Evolutionary conservation across 1,140 invertebrate species (phyloP), one percentile per base, ranked within the genome.

Genomic region (Magallana angulata): DNA sequence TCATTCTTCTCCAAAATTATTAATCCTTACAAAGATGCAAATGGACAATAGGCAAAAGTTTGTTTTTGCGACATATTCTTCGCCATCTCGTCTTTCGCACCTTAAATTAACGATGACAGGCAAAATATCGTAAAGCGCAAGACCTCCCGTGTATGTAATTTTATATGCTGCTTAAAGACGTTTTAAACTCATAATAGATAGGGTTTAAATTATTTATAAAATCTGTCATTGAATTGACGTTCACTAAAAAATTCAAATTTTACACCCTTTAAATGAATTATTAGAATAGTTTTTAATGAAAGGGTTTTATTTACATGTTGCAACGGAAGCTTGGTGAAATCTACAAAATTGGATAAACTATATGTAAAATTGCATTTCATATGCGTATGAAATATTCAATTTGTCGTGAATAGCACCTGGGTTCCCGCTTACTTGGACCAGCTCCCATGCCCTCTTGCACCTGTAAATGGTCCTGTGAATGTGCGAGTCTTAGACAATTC

Each of bases 71-170:
- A 71, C 11, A 24, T 30, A 24, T 71, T 71, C 24, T 71, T 18
- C 68, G 36, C 12, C 68, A 36, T 71, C 68, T 71, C 68, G 18
- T 71, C 68, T 71, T 71, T 71, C 68, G 68, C 68, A 71, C 68
- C 68, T 71, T 71, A 71, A 71, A 71, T 71, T 71, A 71, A 71
- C 68, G 18, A 71, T 71, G 68, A 71, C 68, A 71, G 30, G 68
- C 68, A 11, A 18, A 71, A 71, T 48, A 30, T 24, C 68, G 68
- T 71, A 30, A 30, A 71, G 7, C 18, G 12, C 18, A 71, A 12
- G 68, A 71, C 68, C 68, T 71, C 68, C 68, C 68, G 18, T 71
- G 68, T 71, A 71, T 71, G 68, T 30, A 71, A 71, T 71, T 71
- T 18, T 71, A 71, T 71, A 71, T 71, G 68, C 24, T 30, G 36